A percentile compares a stretch with the other conserved stretches of the same genome.
phyloP scores from a whole-genome alignment of 2,888 invertebrate species.

The Stegophylla sp. region DNA sequence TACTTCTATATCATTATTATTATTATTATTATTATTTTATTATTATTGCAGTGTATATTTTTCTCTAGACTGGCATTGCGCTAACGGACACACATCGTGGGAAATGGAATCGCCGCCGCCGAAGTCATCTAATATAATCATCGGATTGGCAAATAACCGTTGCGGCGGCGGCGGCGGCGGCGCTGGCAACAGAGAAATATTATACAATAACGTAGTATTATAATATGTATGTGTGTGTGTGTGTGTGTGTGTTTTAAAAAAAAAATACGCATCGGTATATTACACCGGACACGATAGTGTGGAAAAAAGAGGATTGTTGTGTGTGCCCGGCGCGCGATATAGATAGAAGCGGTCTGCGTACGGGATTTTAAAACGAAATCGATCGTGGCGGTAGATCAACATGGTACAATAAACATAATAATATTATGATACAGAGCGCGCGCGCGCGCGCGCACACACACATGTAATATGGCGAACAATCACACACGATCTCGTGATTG shows the following conservation, averaged over 20 bases:
- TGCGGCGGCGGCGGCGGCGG: not conserved
- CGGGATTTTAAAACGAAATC: conserved; percentile 33
- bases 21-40: not conserved
- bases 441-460: not conserved
- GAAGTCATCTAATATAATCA: conserved; percentile 5
- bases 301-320: not conserved
- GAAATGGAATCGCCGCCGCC: conserved; percentile 30
- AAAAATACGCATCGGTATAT: too few relatives aligned
- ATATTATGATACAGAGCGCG: too few relatives aligned
- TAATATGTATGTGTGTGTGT: not conserved
- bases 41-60: not conserved
- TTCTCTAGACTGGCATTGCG: conserved; percentile 8
- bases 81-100: conserved; percentile 36
- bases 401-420: not conserved
- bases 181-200: not conserved
- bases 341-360: conserved; percentile 32
- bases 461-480: conserved; percentile 35
- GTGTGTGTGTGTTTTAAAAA: not conserved
- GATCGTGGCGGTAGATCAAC: conserved; percentile 50
- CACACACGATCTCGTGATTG: conserved; percentile 59
- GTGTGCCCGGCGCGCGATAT: not conserved
- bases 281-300: not conserved
- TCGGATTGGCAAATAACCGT: conserved; percentile 45
- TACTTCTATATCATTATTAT: conserved; percentile 9
- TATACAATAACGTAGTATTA: not conserved